Evolutionary conservation across 2,113 vertebrate genomes (phyloP).

Genomic region (Eonycteris spelaea): DNA sequence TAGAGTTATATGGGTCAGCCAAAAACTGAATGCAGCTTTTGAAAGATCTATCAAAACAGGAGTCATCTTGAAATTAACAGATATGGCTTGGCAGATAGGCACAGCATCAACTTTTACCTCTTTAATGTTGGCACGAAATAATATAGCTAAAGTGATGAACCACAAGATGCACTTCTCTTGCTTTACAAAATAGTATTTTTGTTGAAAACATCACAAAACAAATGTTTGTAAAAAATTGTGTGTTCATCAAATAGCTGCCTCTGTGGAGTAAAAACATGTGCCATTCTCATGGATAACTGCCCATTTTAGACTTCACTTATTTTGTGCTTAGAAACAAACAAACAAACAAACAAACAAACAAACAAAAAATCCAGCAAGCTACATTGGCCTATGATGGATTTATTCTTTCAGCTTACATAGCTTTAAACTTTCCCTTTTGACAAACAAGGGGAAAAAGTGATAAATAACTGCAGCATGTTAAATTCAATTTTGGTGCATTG

Average conservation of each 20-base stretch:
- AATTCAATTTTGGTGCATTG: not conserved
- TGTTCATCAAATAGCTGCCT: slow-evolving; percentile 15
- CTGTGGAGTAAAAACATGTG: slow-evolving; percentile 10
- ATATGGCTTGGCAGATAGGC: not conserved
- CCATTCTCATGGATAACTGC: slow-evolving; percentile 25
- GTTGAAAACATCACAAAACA: slow-evolving; percentile 34
- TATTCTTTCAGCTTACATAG: not conserved
- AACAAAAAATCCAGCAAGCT: not conserved
- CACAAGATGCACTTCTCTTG: not conserved
- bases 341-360: not conserved
- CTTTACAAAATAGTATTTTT: slow-evolving; percentile 39
- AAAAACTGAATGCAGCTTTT: slow-evolving; percentile 45
- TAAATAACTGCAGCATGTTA: not conserved
- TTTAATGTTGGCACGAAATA: slow-evolving; percentile 53
- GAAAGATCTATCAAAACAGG: slow-evolving; percentile 62
- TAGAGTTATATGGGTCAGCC: slow-evolving; percentile 28
- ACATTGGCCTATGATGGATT: not conserved
- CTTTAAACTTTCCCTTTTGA: not conserved
- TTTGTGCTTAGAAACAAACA: slow-evolving; percentile 15
- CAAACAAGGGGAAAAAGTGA: not conserved
- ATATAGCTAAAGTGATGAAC: slow-evolving; percentile 30
- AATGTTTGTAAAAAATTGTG: slow-evolving; percentile 55
- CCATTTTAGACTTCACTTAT: slow-evolving; percentile 33
- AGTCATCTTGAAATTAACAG: slow-evolving; percentile 53
- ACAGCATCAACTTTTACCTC: slow-evolving; percentile 38